phyloP scores from a whole-genome alignment of 2,113 vertebrate genomes.

The Sceloporus undulatus region DNA sequence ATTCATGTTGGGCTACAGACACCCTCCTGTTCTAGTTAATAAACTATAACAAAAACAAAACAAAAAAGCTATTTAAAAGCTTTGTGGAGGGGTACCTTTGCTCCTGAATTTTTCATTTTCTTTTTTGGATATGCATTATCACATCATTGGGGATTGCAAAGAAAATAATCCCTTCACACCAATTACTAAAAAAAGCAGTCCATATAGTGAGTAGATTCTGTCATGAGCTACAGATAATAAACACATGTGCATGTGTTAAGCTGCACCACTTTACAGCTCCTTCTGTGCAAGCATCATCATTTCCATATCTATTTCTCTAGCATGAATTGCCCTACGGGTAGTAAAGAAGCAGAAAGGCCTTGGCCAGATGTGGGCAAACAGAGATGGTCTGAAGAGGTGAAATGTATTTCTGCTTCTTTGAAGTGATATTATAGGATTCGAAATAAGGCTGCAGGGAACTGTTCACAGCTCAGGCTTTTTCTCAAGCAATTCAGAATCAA shows the following conservation, averaged over 20 bases:
- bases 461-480: constrained; percentile 73
- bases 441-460: constrained; percentile 81
- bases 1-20: constrained; percentile 52
- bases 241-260: constrained; percentile 84
- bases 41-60: constrained; percentile 33
- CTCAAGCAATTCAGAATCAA: constrained; percentile 78
- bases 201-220: constrained; percentile 75
- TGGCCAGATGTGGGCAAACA: constrained; percentile 69
- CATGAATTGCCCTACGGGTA: constrained; percentile 78
- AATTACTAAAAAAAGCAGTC: constrained; percentile 83
- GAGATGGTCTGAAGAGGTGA: constrained; percentile 77
- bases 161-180: constrained; percentile 80
- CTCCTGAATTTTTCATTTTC: constrained; percentile 51
- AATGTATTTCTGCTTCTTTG: constrained; percentile 81
- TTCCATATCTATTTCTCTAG: constrained; percentile 82
- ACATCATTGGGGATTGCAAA: constrained; percentile 73
- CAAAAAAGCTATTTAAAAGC: constrained; percentile 61
- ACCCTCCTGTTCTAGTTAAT: constrained; percentile 53
- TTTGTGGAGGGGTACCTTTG: constrained; percentile 54
- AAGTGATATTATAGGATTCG: constrained; percentile 81
- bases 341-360: constrained; percentile 72
- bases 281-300: constrained; percentile 81
- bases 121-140: constrained; percentile 64
- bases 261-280: constrained; percentile 84
- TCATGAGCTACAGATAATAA: constrained; percentile 85